Conservation (phyloP, 2,113 vertebrate species). For the Struthio camelus region DNA sequence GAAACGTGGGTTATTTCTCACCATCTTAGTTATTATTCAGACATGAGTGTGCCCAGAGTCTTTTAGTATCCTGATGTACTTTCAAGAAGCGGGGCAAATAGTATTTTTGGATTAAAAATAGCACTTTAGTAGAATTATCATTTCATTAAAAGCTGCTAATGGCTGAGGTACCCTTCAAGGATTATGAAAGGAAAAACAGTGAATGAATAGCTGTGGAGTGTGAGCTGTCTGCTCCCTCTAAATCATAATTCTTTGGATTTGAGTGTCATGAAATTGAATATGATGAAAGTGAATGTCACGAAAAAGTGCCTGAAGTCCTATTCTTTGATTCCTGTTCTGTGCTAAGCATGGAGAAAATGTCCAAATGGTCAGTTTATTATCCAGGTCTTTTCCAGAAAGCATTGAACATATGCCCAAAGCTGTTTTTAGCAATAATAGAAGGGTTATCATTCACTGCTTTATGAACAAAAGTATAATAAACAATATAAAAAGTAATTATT, state of each 20-base stretch:
- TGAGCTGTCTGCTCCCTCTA: not conserved
- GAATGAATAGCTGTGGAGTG: not conserved
- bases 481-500: not conserved
- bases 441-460: not conserved
- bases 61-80: not conserved
- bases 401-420: fast-evolving
- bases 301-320: not conserved
- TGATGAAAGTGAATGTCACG: not conserved
- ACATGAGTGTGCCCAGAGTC: not conserved
- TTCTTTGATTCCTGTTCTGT: not conserved
- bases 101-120: not conserved
- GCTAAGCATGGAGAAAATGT: not conserved
- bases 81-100: not conserved
- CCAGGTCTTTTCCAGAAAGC: not conserved
- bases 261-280: not conserved
- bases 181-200: not conserved
- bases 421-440: not conserved
- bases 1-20: not conserved
- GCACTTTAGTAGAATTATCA: not conserved
- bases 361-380: not conserved
- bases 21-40: not conserved
- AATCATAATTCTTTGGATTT: not conserved
- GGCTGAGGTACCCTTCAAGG: not conserved
- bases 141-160: not conserved
- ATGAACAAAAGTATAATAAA: not conserved